phyloP scores from a whole-genome alignment of 2,113 vertebrate genomes.

The Poeciliopsis turrubarensis region DNA sequence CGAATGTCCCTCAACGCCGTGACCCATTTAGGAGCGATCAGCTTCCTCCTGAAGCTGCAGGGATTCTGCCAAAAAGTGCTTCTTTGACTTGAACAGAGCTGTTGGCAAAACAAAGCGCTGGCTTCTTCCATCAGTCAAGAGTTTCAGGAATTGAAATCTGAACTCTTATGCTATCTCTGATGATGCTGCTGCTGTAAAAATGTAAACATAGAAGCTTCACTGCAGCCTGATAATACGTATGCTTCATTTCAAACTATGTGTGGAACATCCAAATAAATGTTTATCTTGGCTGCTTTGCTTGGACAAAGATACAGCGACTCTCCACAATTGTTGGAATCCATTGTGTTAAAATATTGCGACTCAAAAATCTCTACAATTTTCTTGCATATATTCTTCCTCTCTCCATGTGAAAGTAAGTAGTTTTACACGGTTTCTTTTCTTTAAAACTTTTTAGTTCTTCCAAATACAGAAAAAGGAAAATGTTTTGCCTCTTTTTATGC shows the following conservation, averaged over 20 bases:
- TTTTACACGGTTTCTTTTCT: not conserved
- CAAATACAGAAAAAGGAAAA: too few species aligned
- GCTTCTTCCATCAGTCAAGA: constrained; percentile 15
- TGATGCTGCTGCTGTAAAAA: constrained; percentile 48
- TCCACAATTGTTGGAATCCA: not conserved
- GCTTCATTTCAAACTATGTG: constrained; percentile 50
- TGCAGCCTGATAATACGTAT: constrained; percentile 38
- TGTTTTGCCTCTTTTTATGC: too few species aligned
- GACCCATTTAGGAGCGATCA: constrained; percentile 55
- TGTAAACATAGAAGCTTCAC: constrained; percentile 55
- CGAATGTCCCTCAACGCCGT: constrained; percentile 61
- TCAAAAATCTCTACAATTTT: not conserved
- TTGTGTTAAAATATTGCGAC: not conserved
- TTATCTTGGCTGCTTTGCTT: not conserved
- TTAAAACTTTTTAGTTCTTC: not conserved
- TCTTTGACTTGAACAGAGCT: constrained; percentile 25
- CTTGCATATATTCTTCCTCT: not conserved
- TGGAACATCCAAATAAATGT: constrained; percentile 9
- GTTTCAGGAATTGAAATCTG: not conserved
- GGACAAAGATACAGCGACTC: not conserved
- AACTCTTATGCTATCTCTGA: constrained; percentile 30
- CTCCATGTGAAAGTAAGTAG: not conserved
- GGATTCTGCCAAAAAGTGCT: constrained; percentile 54
- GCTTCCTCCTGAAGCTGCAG: constrained; percentile 54
- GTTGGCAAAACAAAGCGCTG: constrained; percentile 63